phyloP scores from a whole-genome alignment of 1,140 invertebrate species.

The Hylyphantes graminicola region DNA sequence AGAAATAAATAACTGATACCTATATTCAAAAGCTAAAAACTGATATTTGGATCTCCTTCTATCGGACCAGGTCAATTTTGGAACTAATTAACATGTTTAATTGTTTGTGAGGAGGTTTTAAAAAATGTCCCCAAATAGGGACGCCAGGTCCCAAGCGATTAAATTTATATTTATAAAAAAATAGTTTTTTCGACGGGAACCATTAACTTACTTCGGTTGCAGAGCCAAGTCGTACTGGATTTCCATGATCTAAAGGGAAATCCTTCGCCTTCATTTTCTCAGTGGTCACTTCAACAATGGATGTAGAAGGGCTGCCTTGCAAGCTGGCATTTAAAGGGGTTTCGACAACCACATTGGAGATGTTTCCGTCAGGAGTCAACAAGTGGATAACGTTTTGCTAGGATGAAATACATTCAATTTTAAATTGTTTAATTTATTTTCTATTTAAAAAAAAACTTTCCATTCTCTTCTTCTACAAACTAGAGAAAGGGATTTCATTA shows the following conservation, averaged over 20 bases:
- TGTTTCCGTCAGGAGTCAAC: neutral
- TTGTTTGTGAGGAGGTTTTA: too few relatives aligned
- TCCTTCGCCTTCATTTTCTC: neutral
- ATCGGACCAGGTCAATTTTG: too few relatives aligned
- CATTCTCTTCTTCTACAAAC: too few relatives aligned
- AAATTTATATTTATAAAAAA: neutral
- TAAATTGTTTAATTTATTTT: neutral
- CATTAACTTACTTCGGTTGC: conserved; percentile 47
- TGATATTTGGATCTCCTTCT: too few relatives aligned
- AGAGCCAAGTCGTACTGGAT: neutral
- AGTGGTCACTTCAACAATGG: neutral
- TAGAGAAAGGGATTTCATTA: too few relatives aligned
- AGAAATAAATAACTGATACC: too few relatives aligned
- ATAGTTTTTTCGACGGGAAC: neutral
- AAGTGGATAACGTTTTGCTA: conserved; percentile 27
- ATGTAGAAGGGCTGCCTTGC: conserved; percentile 10
- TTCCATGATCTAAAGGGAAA: neutral
- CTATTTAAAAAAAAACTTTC: too few relatives aligned
- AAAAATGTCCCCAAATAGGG: too few relatives aligned
- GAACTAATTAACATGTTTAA: too few relatives aligned
- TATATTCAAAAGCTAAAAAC: too few relatives aligned
- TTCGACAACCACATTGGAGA: conserved; percentile 16
- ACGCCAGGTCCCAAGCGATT: too few relatives aligned
- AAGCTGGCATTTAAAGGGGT: conserved; percentile 32
- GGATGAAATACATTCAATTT: neutral